Conservation (phyloP, 2,888 invertebrate genomes). For the Allophyes oxyacanthae region DNA sequence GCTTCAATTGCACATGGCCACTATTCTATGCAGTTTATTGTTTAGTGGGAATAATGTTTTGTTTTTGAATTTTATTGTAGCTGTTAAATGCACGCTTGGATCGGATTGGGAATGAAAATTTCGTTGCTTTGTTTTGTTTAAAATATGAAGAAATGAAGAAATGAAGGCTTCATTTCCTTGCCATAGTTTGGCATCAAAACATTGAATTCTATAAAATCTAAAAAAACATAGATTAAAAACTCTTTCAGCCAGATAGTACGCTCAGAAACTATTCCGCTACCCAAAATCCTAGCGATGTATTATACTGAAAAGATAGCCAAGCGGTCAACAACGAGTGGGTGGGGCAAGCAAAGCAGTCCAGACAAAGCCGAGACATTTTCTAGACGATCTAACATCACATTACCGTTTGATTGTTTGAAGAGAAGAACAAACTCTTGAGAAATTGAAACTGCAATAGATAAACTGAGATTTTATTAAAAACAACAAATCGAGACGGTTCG, state of each 20-base stretch:
- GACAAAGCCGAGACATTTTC: conserved; percentile 39
- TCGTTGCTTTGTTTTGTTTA: no score
- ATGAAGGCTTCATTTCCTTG: no score
- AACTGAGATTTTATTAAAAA: conserved; percentile 43
- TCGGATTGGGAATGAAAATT: conserved; percentile 21
- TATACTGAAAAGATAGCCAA: conserved; percentile 12
- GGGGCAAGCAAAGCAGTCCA: conserved; percentile 6
- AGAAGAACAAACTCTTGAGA: conserved; percentile 43
- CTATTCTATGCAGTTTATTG: conserved; percentile 41
- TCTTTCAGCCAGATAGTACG: no score
- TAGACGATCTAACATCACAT: conserved; percentile 50
- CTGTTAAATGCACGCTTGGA: conserved; percentile 29
- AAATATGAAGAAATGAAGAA: no score
- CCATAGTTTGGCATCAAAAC: no score
- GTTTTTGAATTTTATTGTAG: conserved; percentile 38
- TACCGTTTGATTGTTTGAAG: conserved; percentile 52
- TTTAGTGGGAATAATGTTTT: conserved; percentile 37
- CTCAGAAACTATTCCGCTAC: no score
- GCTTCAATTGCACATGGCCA: conserved; percentile 46
- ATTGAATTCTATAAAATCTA: no score
- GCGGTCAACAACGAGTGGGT: conserved; percentile 8
- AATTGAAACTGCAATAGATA: conserved; percentile 50
- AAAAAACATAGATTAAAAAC: no score
- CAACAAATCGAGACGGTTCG: conserved; percentile 36
- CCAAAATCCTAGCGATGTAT: no score